Conservation (phyloP, 2,797 vertebrate species). For the Gallinago nigripennis region DNA sequence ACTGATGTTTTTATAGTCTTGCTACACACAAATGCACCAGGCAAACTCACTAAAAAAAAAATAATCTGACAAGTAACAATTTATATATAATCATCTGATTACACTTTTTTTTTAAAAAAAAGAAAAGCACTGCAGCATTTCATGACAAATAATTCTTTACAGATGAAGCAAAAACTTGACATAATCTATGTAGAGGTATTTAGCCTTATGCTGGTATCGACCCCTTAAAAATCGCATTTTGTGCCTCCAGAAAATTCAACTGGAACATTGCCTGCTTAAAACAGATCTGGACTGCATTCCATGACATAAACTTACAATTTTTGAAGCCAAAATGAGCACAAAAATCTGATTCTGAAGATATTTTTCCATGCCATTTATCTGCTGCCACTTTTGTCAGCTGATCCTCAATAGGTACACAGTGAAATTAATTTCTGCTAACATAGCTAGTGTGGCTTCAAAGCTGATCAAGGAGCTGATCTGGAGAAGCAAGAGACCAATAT, state of each 20-base stretch:
- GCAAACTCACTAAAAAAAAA: accelerated
- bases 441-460: neutral
- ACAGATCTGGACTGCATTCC: neutral
- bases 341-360: neutral
- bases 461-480: neutral
- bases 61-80: neutral
- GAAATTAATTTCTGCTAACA: neutral
- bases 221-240: neutral
- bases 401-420: neutral
- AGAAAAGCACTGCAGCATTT: neutral
- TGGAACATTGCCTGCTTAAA: neutral
- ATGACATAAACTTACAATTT: neutral
- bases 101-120: neutral
- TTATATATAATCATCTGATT: neutral
- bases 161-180: neutral
- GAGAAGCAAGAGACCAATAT: neutral
- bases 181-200: neutral
- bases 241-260: neutral
- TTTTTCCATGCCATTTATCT: neutral
- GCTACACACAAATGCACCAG: neutral
- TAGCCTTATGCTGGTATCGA: neutral
- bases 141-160: neutral
- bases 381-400: neutral
- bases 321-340: neutral
- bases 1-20: neutral